Evolutionary conservation across 2,888 invertebrate genomes (phyloP), one percentile per base, ranked within the genome.

Genomic region (Lithophane socia): DNA sequence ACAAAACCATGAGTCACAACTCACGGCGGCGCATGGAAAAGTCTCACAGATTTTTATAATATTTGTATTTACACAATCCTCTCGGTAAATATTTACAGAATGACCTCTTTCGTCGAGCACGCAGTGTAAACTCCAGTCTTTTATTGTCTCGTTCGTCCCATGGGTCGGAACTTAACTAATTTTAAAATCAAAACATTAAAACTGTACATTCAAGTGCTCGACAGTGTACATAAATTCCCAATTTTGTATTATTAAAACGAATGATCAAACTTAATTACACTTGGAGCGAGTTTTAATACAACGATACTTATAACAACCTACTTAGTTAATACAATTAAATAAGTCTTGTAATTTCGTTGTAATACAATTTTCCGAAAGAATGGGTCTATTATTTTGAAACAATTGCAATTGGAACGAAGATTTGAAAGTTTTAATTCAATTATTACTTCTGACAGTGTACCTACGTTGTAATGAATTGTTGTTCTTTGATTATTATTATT

Each of bases 161-260:
- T 71, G 83, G 70, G 81, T 64, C 44, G 10, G 68, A 84, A 88
- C 79, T 88, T 87, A 61, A 77, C 80, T 82, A 79, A 88, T 87
- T 86, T 81, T 83, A 80, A 83, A 87, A 86, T 86, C 79, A 80
- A 84, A 88, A 83, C 77, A 81, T 83, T 84, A 82, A 81, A 85
- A 80, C 71, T 77, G 76, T 77, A 77, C 76, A 84, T 77, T 77
- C 66, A 80, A 84, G n/a, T 77, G 67, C 78, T 80, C 82, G 82
- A 52, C 71, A 79, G 82, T 80, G 83, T 79, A 87, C 79, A 86
- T 85, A 83, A 77, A 80, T 82, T 86, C 77, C 70, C 80, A 81
- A 87, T 84, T 88, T 77, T 60, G 73, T 74, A 74, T 79, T 80
- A 87, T 86, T 86, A 79, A 80, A 87, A 80, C 83, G 81, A 73